These are phyloP conservation scores for Danio choprae DNA, from an alignment of 2,797 vertebrate species.

Conservation along the genomic window DNA sequence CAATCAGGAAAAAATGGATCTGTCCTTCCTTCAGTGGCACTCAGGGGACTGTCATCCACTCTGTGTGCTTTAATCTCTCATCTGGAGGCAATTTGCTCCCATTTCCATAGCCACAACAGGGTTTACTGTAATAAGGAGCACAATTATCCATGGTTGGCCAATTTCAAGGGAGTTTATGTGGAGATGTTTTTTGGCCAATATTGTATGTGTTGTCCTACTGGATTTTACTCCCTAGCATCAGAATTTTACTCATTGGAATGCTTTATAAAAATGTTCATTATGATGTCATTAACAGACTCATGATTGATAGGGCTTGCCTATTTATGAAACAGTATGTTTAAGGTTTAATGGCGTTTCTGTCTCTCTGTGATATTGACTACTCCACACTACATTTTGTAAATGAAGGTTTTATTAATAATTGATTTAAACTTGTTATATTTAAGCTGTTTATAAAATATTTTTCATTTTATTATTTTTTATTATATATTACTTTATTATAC, in stretches of 20 bases:
- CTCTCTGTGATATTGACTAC: too few relatives aligned
- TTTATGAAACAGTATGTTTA: too few relatives aligned
- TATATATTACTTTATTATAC: too few relatives aligned
- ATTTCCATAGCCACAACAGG: slow-evolving; percentile 81
- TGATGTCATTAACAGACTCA: not conserved
- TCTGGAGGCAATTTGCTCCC: slow-evolving; percentile 85
- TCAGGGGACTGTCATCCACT: slow-evolving; percentile 76
- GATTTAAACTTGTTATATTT: too few relatives aligned
- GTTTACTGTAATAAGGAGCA: slow-evolving; percentile 86
- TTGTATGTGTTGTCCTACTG: slow-evolving; percentile 49
- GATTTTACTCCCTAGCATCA: slow-evolving; percentile 2
- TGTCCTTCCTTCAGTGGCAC: slow-evolving; percentile 78
- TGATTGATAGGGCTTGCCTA: too few relatives aligned
- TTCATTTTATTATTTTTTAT: too few relatives aligned
- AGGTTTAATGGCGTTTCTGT: too few relatives aligned
- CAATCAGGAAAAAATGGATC: slow-evolving; percentile 86
- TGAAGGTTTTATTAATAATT: too few relatives aligned
- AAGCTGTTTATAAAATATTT: too few relatives aligned
- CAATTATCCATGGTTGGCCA: slow-evolving; percentile 80
- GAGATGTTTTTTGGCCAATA: slow-evolving; percentile 52
- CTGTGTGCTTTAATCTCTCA: slow-evolving; percentile 83
- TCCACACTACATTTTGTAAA: too few relatives aligned
- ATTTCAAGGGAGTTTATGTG: slow-evolving; percentile 77
- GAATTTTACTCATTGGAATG: slow-evolving; percentile 4
- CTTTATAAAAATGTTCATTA: slow-evolving; percentile 10